A percentile compares a stretch with the other conserved stretches of the same genome.
Evolutionary conservation across 2,113 vertebrate species (phyloP).

Genomic region (Pituophis catenifer): DNA sequence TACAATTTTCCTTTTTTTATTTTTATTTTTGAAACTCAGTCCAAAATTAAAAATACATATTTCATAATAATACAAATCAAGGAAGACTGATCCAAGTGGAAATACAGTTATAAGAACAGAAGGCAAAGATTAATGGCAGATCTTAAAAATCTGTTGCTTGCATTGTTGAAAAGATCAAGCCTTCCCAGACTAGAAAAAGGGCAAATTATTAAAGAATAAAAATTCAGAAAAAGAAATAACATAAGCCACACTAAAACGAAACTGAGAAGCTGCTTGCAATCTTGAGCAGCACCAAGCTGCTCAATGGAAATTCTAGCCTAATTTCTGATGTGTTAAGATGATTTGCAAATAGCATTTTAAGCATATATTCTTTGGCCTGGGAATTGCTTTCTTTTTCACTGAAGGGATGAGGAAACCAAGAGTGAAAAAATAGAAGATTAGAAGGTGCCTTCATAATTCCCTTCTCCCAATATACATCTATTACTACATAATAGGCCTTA

Average conservation of each 20-base stretch:
- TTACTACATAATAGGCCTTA: neutral
- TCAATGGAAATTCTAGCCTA: neutral
- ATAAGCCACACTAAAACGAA: neutral
- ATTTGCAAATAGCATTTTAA: neutral
- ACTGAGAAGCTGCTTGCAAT: neutral
- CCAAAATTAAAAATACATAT: neutral
- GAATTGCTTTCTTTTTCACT: neutral
- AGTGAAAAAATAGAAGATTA: neutral
- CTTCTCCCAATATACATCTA: neutral
- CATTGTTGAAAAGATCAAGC: neutral
- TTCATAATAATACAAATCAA: neutral
- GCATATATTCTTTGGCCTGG: neutral
- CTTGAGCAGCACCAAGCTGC: neutral
- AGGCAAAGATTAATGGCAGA: conserved; percentile 18
- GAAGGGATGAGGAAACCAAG: neutral
- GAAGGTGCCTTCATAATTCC: neutral
- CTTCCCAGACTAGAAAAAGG: neutral
- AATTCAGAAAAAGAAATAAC: neutral
- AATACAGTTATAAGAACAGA: conserved; percentile 8
- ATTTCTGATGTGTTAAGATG: neutral
- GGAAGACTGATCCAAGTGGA: neutral
- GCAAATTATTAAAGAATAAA: neutral
- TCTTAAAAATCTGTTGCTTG: neutral
- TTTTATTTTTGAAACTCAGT: neutral
- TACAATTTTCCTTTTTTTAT: neutral